Evolutionary conservation across 2,113 vertebrate genomes (phyloP).

Genomic region (Gnathonemus longibarbis): DNA sequence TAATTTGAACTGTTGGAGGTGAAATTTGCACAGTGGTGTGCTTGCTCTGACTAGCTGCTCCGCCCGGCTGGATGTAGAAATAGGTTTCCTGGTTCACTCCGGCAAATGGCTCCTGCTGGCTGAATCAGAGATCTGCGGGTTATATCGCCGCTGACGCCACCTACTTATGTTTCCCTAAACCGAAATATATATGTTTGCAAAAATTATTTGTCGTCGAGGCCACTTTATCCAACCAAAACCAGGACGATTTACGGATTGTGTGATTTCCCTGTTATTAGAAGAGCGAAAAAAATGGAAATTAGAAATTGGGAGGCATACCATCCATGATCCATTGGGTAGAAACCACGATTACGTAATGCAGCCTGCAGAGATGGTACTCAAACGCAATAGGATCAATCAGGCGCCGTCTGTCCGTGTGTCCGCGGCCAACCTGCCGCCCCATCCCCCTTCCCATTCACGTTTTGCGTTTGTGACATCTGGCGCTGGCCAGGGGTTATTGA

Average conservation of each 20-base stretch:
- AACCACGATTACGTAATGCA: neutral
- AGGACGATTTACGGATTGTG: neutral
- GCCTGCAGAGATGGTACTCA: neutral
- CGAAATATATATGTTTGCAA: neutral
- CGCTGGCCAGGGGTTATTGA: neutral
- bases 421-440: neutral
- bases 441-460: neutral
- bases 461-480: neutral
- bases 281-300: neutral
- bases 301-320: neutral
- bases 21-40: neutral
- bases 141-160: neutral
- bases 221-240: neutral
- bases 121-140: neutral
- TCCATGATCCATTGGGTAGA: neutral
- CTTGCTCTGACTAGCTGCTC: neutral
- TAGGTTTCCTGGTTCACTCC: neutral
- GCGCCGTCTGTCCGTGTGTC: neutral
- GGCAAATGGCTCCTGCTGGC: constrained; percentile 7
- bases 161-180: neutral
- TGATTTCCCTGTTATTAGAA: neutral
- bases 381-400: neutral
- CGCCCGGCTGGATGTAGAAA: too few relatives aligned
- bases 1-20: neutral
- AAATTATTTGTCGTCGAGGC: neutral